A percentile compares a stretch with the other conserved stretches of the same genome.
phyloP scores from a whole-genome alignment of 53 echinoderm and acorn worm species.

The Zoroaster sp. region DNA sequence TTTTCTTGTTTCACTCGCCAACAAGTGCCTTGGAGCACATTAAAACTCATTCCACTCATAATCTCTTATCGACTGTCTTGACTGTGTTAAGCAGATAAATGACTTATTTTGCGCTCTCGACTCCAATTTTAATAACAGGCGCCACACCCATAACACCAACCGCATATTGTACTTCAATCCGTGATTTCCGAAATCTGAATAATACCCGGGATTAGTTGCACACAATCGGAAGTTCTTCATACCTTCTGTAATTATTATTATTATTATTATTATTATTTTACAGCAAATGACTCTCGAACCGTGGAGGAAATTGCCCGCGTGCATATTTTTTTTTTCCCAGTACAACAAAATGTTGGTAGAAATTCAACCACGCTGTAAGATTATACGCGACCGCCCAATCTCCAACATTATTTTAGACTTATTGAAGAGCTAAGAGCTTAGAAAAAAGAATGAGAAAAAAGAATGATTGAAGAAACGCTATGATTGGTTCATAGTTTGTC shows the following conservation, averaged over 20 bases:
- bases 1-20: background rate
- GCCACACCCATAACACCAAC: constrained; percentile 18
- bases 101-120: background rate
- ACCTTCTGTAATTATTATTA: constrained; percentile 19
- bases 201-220: constrained; percentile 38
- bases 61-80: background rate
- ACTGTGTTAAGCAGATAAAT: constrained; percentile 49
- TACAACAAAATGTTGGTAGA: constrained; percentile 21
- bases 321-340: constrained; percentile 39
- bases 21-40: constrained; percentile 41
- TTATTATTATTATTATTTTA: constrained; percentile 28
- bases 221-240: constrained; percentile 24
- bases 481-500: background rate
- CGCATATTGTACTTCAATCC: constrained; percentile 3
- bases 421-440: background rate
- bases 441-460: background rate
- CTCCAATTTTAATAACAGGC: constrained; percentile 26
- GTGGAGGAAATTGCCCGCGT: constrained; percentile 34
- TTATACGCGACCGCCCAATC: background rate
- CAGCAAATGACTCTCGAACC: background rate
- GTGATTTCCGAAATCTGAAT: constrained; percentile 48
- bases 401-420: background rate
- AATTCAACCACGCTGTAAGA: background rate
- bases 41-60: constrained; percentile 1
- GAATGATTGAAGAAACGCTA: background rate